Percentiles rank a stretch among this genome's conserved stretches.
Evolutionary conservation across 2,888 invertebrate genomes (phyloP).

Genomic region (Tineola bisselliella): DNA sequence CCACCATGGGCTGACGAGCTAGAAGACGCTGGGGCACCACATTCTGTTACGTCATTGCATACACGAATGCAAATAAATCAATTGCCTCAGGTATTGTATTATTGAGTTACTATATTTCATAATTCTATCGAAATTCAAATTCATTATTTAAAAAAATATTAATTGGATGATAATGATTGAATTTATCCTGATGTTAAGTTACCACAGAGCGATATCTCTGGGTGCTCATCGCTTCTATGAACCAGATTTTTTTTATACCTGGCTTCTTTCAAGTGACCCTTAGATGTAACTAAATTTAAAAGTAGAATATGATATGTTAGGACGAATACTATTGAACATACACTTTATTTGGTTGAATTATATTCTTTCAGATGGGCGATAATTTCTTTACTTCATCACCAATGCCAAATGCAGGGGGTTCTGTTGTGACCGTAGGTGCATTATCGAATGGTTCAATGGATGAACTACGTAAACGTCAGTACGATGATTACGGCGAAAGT

Average conservation of each 20-base stretch:
- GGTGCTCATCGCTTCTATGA: no score
- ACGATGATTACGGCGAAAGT: conserved; percentile 87
- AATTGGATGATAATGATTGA: no score
- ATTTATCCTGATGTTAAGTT: no score
- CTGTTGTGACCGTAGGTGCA: conserved; percentile 58
- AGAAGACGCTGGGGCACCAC: conserved; percentile 68
- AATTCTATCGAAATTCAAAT: not conserved
- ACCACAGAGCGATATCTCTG: no score
- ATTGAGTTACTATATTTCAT: not conserved
- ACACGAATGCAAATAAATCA: conserved; percentile 33
- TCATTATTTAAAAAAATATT: no score
- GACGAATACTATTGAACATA: not conserved
- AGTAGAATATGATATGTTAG: not conserved
- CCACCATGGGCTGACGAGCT: conserved; percentile 98
- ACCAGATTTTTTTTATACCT: no score
- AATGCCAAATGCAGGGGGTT: conserved; percentile 37
- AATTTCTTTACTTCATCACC: conserved; percentile 62
- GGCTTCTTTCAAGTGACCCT: no score
- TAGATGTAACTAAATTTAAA: no score
- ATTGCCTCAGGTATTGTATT: conserved; percentile 34
- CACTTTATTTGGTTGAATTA: not conserved
- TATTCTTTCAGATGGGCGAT: conserved; percentile 36
- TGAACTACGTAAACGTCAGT: conserved; percentile 67
- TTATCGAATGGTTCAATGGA: conserved; percentile 73
- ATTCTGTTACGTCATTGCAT: conserved; percentile 37